Evolutionary conservation across 2,888 invertebrate species (phyloP).

Genomic region (Shargacucullia verbasci): DNA sequence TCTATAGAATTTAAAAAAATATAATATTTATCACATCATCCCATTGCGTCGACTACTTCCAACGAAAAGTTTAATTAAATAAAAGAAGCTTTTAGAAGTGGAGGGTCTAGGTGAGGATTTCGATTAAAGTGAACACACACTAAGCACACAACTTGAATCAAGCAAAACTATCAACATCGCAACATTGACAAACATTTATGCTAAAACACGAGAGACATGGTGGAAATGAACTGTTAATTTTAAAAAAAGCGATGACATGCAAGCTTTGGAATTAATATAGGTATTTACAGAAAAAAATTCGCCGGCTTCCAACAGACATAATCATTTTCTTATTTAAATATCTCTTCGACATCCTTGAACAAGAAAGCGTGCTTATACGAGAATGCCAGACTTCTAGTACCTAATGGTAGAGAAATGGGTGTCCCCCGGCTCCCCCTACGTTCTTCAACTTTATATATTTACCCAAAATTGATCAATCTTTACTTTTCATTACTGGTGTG

Average conservation of each 20-base stretch:
- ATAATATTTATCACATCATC: too few species aligned
- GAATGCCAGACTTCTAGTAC: too few species aligned
- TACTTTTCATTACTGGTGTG: too few species aligned
- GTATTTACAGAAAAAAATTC: conserved; percentile 40
- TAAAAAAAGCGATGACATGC: conserved; percentile 62
- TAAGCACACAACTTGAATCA: conserved; percentile 15
- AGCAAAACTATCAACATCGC: conserved; percentile 15
- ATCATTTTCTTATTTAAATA: conserved; percentile 69
- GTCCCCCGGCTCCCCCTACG: too few species aligned
- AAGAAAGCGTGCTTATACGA: too few species aligned
- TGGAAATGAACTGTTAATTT: conserved; percentile 39
- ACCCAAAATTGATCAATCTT: too few species aligned
- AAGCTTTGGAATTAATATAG: conserved; percentile 43
- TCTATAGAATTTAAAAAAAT: too few species aligned
- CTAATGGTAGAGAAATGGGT: too few species aligned
- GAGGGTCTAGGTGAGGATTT: conserved; percentile 10
- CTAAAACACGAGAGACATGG: conserved; percentile 8
- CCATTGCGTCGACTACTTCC: not conserved
- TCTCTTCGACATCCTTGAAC: too few species aligned
- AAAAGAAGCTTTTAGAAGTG: not conserved
- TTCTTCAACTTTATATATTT: too few species aligned
- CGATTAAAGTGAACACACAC: conserved; percentile 5
- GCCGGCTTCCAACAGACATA: conserved; percentile 73
- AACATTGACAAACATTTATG: conserved; percentile 12
- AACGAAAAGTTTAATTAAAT: not conserved